Conservation (phyloP, 92 coral and sea anemone genomes). For the Umimayanthus kanabou region DNA sequence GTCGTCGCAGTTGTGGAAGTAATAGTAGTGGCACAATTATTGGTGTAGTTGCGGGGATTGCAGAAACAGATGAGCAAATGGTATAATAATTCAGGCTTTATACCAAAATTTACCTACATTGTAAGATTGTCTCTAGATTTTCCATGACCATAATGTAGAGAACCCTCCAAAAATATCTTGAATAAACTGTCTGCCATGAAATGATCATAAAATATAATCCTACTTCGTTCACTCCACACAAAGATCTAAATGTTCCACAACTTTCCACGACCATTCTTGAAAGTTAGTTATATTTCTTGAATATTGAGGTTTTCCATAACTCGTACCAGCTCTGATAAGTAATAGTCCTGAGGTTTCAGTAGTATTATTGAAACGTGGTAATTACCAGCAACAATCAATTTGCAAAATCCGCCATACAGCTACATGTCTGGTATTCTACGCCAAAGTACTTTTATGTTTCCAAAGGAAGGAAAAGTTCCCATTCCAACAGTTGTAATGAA, state of each 20-base stretch:
- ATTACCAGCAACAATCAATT: neutral
- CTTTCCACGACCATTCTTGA: neutral
- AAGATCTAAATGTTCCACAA: neutral
- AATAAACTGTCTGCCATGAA: neutral
- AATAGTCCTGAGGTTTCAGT: neutral
- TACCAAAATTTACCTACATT: too few species aligned
- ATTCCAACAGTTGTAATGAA: neutral
- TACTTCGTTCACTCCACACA: neutral
- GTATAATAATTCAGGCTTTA: too few species aligned
- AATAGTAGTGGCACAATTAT: too few species aligned
- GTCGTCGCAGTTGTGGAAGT: too few species aligned
- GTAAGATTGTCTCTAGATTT: too few species aligned
- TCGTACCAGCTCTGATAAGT: neutral
- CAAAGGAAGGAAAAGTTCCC: neutral
- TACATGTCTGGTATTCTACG: too few species aligned
- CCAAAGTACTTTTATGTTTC: too few species aligned
- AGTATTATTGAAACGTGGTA: neutral
- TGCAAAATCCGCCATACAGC: too few species aligned
- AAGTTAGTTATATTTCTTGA: neutral
- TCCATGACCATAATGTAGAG: neutral
- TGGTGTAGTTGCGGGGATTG: too few species aligned
- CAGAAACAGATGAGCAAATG: too few species aligned
- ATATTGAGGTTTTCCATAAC: neutral
- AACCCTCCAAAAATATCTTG: neutral
- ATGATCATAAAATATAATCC: neutral